Conservation (phyloP, 2,113 vertebrate species). For the Rhinopomastus cyanomelas region DNA sequence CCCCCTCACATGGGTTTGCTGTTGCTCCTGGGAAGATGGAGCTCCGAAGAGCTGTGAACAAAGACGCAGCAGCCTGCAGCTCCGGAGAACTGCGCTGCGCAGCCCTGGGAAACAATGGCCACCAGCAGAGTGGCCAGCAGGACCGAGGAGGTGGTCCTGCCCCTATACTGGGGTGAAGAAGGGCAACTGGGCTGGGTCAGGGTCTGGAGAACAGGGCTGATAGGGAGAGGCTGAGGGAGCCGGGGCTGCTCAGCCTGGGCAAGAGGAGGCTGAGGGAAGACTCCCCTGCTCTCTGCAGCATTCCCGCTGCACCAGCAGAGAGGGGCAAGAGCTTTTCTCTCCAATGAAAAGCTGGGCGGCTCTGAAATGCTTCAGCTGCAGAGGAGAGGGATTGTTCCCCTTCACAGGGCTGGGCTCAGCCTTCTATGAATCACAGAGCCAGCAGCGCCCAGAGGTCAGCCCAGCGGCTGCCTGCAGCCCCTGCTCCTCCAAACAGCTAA, state of each 20-base stretch:
- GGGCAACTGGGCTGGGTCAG: no score
- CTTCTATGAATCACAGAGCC: background rate
- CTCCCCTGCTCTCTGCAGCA: no score
- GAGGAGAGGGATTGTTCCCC: background rate
- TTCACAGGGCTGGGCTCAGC: background rate
- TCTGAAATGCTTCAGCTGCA: background rate
- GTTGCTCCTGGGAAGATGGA: background rate
- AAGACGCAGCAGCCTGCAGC: background rate
- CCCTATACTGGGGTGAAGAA: no score
- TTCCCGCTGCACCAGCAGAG: rapidly evolving
- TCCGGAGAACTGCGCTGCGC: rapidly evolving
- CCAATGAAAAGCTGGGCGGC: background rate
- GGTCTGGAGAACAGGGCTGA: no score
- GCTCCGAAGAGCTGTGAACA: slow-evolving; percentile 38
- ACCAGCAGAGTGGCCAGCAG: no score
- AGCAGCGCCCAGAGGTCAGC: background rate
- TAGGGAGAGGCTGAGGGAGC: no score
- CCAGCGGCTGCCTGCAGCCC: background rate
- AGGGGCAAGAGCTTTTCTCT: background rate
- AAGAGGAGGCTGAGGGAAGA: no score
- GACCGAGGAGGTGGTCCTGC: no score
- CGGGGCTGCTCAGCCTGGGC: no score
- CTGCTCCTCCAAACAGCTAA: rapidly evolving
- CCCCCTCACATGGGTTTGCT: background rate
- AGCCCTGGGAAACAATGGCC: background rate